Conservation (phyloP, 1,140 invertebrate species). For the Mylabris phalerata region DNA sequence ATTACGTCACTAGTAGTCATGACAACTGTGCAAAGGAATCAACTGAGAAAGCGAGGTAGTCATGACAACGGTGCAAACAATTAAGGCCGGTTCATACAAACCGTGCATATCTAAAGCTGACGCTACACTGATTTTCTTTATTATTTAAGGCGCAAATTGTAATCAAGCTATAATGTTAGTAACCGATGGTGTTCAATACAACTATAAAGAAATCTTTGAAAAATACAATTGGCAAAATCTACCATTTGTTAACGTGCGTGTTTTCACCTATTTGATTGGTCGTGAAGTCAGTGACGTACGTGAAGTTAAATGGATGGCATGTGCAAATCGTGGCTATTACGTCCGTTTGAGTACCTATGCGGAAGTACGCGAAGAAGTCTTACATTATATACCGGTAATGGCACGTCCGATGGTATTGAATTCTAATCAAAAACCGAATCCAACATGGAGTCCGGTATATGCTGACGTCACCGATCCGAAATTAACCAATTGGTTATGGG, state of each 20-base stretch:
- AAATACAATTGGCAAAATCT: constrained; percentile 63
- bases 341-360: constrained; percentile 75
- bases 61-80: no score
- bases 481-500: constrained; percentile 68
- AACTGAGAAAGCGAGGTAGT: no score
- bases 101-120: neutral
- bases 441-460: constrained; percentile 69
- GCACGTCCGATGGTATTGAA: constrained; percentile 64
- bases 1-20: no score
- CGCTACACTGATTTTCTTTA: neutral
- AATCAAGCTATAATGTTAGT: constrained; percentile 90
- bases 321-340: constrained; percentile 74
- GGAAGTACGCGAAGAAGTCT: constrained; percentile 77
- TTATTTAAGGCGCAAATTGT: constrained; percentile 44
- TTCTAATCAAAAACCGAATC: constrained; percentile 52
- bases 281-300: constrained; percentile 45
- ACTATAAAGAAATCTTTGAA: constrained; percentile 75
- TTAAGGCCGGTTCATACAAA: no score
- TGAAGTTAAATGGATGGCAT: constrained; percentile 84
- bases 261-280: constrained; percentile 84
- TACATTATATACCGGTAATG: constrained; percentile 74
- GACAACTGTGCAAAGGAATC: no score
- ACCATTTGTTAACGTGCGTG: constrained; percentile 60
- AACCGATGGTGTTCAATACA: constrained; percentile 82
- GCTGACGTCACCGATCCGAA: constrained; percentile 67